Conservation (phyloP, 2,113 vertebrate species). For the Gymnocephalus cernua region DNA sequence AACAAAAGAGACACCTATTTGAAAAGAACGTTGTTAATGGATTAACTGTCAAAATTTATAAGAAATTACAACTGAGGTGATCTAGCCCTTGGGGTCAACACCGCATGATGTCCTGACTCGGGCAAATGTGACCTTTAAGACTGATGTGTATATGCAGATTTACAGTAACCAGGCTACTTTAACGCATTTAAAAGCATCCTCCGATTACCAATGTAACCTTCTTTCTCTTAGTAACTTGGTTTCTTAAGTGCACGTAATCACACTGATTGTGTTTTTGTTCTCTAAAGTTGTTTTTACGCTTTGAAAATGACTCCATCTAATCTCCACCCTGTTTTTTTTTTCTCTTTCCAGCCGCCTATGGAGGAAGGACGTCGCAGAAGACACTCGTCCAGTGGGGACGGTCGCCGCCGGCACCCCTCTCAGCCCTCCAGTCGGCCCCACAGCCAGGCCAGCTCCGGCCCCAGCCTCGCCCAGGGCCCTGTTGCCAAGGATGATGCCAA, state of each 20-base stretch:
- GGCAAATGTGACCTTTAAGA: too few species aligned
- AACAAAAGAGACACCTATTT: too few species aligned
- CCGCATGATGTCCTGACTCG: too few species aligned
- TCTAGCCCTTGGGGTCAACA: too few species aligned
- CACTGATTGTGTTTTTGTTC: neutral
- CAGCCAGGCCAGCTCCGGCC: slow-evolving; percentile 76
- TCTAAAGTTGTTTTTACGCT: neutral
- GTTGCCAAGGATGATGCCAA: slow-evolving; percentile 89
- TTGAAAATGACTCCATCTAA: neutral
- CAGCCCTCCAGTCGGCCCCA: slow-evolving; percentile 88
- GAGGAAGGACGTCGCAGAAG: slow-evolving; percentile 93
- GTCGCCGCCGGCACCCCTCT: slow-evolving; percentile 92
- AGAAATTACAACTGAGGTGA: too few species aligned
- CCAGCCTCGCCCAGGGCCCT: slow-evolving; percentile 79
- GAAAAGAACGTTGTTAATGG: too few species aligned
- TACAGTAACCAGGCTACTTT: too few species aligned
- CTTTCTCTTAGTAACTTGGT: too few species aligned
- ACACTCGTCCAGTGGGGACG: slow-evolving; percentile 89
- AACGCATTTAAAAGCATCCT: too few species aligned
- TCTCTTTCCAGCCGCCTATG: slow-evolving; percentile 92
- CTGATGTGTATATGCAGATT: too few species aligned
- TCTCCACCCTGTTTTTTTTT: neutral
- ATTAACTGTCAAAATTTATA: too few species aligned
- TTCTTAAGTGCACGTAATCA: neutral
- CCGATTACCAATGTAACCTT: too few species aligned